Percentiles rank a stretch among this genome's conserved stretches.
Conservation (phyloP, 1,140 invertebrate species). For the Temnothorax longispinosus region DNA sequence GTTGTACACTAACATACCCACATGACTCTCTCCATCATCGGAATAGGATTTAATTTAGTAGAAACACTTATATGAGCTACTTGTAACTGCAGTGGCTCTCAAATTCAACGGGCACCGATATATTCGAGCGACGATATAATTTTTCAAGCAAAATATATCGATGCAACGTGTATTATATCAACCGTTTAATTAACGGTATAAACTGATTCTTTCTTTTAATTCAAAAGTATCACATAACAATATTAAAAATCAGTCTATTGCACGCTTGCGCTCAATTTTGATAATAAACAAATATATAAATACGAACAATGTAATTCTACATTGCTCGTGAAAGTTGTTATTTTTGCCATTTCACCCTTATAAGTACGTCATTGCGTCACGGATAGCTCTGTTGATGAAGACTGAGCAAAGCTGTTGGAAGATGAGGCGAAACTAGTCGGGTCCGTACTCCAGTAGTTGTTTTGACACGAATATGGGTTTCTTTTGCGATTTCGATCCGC, state of each 20-base stretch:
- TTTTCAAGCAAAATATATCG: neutral
- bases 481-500: conserved; percentile 82
- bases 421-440: conserved; percentile 52
- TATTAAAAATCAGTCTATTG: neutral
- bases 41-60: conserved; percentile 73
- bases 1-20: conserved; percentile 44
- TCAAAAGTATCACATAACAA: neutral
- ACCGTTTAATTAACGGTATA: neutral
- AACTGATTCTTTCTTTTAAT: neutral
- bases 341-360: neutral
- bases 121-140: neutral
- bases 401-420: conserved; percentile 32
- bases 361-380: neutral
- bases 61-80: conserved; percentile 62
- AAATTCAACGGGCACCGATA: neutral
- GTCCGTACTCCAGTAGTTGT: conserved; percentile 66
- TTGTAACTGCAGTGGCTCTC: conserved; percentile 62
- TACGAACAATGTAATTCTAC: conserved; percentile 26
- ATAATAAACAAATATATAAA: neutral
- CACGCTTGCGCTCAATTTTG: neutral
- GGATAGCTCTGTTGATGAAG: conserved; percentile 30
- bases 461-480: conserved; percentile 83
- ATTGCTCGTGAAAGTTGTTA: neutral
- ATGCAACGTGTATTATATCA: neutral
- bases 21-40: conserved; percentile 65